These are phyloP conservation scores for Albula glossodonta DNA, from an alignment of 2,113 vertebrate genomes.

Conservation along the genomic window DNA sequence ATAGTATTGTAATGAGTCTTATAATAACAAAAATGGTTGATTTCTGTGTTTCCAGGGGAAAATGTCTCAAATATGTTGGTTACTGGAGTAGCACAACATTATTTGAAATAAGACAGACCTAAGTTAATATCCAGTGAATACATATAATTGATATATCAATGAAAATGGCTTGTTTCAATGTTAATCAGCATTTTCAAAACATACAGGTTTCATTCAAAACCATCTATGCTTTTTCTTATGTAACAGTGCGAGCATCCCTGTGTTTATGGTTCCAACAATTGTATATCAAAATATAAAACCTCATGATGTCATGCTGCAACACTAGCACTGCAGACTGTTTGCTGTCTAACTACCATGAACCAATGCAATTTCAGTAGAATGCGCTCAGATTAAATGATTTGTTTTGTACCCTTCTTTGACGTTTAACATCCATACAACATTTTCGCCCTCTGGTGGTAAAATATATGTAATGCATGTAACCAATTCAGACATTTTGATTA, in stretches of 20 bases:
- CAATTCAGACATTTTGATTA: background rate
- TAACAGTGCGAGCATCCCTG: background rate
- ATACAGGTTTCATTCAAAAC: no score
- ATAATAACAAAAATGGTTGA: no score
- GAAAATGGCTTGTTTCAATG: no score
- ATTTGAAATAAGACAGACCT: no score
- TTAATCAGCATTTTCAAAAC: no score
- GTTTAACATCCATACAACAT: background rate
- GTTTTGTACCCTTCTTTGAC: background rate
- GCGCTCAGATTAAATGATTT: background rate
- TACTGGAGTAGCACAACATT: no score
- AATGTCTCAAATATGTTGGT: no score
- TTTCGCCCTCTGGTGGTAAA: conserved; percentile 25
- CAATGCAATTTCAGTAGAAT: background rate
- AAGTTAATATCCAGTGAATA: no score
- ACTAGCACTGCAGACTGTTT: background rate
- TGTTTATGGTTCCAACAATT: background rate
- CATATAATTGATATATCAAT: no score
- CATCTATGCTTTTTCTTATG: background rate
- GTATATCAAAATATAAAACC: background rate
- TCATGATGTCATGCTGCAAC: conserved; percentile 3
- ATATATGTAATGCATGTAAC: background rate
- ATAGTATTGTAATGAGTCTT: no score
- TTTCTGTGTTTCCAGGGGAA: no score
- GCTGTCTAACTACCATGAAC: background rate